Evolutionary conservation across 2,113 vertebrate genomes (phyloP).

Genomic region (Mobula hypostoma): DNA sequence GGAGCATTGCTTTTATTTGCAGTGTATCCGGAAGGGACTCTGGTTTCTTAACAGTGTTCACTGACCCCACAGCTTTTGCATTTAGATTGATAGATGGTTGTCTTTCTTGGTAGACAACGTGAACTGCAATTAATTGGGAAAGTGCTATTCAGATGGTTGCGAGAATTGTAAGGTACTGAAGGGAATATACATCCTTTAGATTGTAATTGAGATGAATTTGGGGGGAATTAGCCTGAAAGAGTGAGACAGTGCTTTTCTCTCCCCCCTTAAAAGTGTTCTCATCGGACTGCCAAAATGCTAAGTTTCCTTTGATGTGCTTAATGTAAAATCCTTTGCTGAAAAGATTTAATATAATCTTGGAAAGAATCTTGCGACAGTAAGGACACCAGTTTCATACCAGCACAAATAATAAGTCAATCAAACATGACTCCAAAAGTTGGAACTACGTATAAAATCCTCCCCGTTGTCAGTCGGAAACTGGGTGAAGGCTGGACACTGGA

Average conservation of each 20-base stretch:
- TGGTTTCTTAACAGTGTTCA: not conserved
- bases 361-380: not conserved
- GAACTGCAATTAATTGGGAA: not conserved
- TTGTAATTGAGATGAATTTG: not conserved
- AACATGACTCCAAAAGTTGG: not conserved
- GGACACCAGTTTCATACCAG: not conserved
- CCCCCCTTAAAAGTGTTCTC: not conserved
- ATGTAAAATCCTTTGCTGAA: not conserved
- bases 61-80: not conserved
- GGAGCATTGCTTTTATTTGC: too few relatives aligned
- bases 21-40: not conserved
- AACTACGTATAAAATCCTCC: not conserved
- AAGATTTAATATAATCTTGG: not conserved
- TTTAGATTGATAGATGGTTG: not conserved
- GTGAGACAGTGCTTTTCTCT: not conserved
- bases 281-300: not conserved
- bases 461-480: not conserved
- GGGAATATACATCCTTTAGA: not conserved
- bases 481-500: not conserved
- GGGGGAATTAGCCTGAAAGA: not conserved
- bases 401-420: not conserved
- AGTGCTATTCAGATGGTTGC: not conserved
- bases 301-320: slow-evolving; percentile 5
- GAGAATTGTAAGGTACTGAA: not conserved
- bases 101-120: not conserved